A percentile compares a stretch with the other conserved stretches of the same genome.
phyloP scores from a whole-genome alignment of 2,113 vertebrate genomes.

The Argyrosomus japonicus region DNA sequence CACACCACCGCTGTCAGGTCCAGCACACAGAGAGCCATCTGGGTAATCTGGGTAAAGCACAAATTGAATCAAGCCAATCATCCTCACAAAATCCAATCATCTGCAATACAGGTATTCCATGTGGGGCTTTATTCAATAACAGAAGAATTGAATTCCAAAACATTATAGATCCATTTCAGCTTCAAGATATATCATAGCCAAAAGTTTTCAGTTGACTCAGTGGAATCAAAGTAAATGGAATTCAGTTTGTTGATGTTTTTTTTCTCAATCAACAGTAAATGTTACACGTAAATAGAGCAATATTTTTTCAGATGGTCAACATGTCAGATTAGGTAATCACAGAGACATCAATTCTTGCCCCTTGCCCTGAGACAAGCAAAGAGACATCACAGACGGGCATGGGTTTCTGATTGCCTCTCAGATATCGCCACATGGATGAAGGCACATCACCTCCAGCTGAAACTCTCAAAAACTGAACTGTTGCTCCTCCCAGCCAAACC shows the following conservation, averaged over 20 bases:
- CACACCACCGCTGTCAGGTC: conserved; percentile 27
- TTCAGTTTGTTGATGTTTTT: conserved; percentile 24
- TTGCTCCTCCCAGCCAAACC: too few species aligned
- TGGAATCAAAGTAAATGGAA: not conserved
- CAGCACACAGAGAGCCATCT: conserved; percentile 36
- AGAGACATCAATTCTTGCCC: not conserved
- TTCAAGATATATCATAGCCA: conserved; percentile 13
- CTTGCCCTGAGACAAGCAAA: too few species aligned
- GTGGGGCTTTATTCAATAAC: conserved; percentile 45
- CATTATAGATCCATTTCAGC: conserved; percentile 43
- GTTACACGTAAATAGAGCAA: not conserved
- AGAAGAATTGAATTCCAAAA: conserved; percentile 41
- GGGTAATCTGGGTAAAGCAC: conserved; percentile 33
- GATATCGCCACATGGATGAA: too few species aligned
- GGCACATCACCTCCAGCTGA: too few species aligned
- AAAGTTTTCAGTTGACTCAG: conserved; percentile 30
- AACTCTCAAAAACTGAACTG: too few species aligned
- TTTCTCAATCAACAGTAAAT: conserved; percentile 3
- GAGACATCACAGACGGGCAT: too few species aligned
- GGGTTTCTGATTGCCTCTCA: too few species aligned
- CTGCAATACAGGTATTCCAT: conserved; percentile 54
- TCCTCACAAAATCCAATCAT: conserved; percentile 63
- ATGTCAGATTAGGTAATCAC: conserved; percentile 1
- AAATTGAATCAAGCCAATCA: conserved; percentile 71
- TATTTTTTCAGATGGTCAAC: not conserved